A percentile compares a stretch with the other conserved stretches of the same genome.
phyloP scores from a whole-genome alignment of 92 coral and sea anemone species.

The Epizoanthus scotinus region DNA sequence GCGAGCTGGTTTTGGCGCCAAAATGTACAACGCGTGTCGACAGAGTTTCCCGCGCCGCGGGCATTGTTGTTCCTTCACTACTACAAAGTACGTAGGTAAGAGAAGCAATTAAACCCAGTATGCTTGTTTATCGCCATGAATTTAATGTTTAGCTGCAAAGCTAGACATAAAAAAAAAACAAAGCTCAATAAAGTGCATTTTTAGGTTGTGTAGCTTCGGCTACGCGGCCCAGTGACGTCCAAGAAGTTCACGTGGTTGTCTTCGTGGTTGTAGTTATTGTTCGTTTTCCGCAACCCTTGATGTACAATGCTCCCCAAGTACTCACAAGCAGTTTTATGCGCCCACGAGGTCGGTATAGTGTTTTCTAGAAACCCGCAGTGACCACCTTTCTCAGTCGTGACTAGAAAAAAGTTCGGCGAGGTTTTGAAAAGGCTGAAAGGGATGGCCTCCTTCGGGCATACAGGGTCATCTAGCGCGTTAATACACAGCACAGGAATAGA shows the following conservation, averaged over 20 bases:
- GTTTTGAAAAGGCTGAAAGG: conserved; percentile 95
- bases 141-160: background rate
- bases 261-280: conserved; percentile 41
- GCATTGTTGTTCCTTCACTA: too few relatives aligned
- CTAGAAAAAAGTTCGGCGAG: conserved; percentile 87
- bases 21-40: background rate
- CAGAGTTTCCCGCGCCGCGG: background rate
- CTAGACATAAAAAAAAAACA: background rate
- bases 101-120: background rate
- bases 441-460: conserved; percentile 81
- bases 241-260: conserved; percentile 73
- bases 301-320: conserved; percentile 73
- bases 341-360: conserved; percentile 81
- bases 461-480: conserved; percentile 92
- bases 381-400: conserved; percentile 91
- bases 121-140: conserved; percentile 6
- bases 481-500: conserved; percentile 89
- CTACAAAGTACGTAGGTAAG: background rate
- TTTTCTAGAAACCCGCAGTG: conserved; percentile 96
- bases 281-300: conserved; percentile 75
- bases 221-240: conserved; percentile 76
- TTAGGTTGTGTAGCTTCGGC: conserved; percentile 89
- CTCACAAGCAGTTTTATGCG: conserved; percentile 74
- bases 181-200: background rate
- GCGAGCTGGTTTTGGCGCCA: background rate